Base-by-base conservation (phyloP, 1,140 invertebrate genomes). In the Pararge aegeria region DNA sequence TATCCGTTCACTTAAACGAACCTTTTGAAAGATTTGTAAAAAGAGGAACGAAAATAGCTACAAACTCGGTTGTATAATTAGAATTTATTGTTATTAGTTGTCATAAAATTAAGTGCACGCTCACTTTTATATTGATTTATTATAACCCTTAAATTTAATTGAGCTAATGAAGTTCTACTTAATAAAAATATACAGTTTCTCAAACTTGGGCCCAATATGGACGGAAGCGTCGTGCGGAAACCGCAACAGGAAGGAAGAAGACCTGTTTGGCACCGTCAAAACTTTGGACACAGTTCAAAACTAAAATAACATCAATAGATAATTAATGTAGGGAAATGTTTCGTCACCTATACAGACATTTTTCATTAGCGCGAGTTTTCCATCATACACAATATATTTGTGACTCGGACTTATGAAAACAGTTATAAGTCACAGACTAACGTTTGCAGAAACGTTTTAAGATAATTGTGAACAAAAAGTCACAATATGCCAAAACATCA, bases 301-400 rank as follows among this genome's bases (percentile, higher is more conserved):
- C 30, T 34, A 34, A 34, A 34, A 34, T 34, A 34, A 34, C 30
- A 34, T 34, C 30, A 34, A 34, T 34, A 34, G 30, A 34, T 34
- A 34, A 12, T 34, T 12, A 34, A 7, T n/a, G 0, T 12, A 6
- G 10, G 30, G 30, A 34, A 34, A 12, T 34, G 30, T n/a, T 34
- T 34, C 30, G 30, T 34, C 12, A 12, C n/a, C 7, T 34, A 12
- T 21, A 16, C 13, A 18, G 40, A 40, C 29, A 30, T 19, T 15
- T 18, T 7, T n/a, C 38, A 50, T n/a, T 24, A n/a, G 27, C 10
- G 27, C 5, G 4, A 27, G 27, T 27, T 27, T 27, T n/a, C n/a
- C n/a, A n/a, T n/a, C n/a, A n/a, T n/a, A 27, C 27, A 9, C 5
- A 27, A 27, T 0, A 4, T 7, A 27, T 7, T 0, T 7, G 24